Base-by-base conservation (phyloP, 2,113 vertebrate species). In the Ceyx margarethae region DNA sequence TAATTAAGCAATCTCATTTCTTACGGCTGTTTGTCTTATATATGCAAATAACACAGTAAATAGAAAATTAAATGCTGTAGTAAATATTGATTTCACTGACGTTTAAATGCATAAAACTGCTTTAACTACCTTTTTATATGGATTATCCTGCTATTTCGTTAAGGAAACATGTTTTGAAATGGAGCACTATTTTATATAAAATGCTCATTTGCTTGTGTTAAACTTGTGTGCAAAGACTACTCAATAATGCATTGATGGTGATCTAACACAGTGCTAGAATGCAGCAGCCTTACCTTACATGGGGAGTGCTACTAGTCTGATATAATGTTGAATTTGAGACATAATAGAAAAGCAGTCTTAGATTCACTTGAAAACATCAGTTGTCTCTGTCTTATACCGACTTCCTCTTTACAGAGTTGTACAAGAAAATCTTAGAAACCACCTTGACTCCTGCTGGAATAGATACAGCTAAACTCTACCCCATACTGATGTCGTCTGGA, bases 381-480 rank as follows among this genome's bases (percentile, higher is more conserved):
- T 69, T 75, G 50, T 81, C 65, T 22, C 22, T 28, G 19, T 48
- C 58, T 89, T 33, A 94, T 14, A 54, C 75, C 71, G 67, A 13
- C 83, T 94, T 90, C 82, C 91, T 93, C 69, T 67, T 95, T 37
- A 81, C 93, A 99, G 99, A 99, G 68, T 95, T 99, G 87, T 99
- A 99, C 89, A 99, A 99, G 97, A 99, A 99, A 95, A 98, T 99
- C 94, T 96, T 99, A 61, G 99, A 99, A 91, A 98, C 98, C 85
- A 99, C 98, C 72, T 84, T 99, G 98, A 99, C 98, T 72, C 97
- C 99, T 25, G 91, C 98, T 79, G 99, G 99, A 76, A 99, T 99
- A 69, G 99, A 99, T 95, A 99, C 99, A 56, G 98, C 98, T 91
- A 99, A 99, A 92, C 98, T 99, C 58, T 99, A 99, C 94, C 99